phyloP scores from a whole-genome alignment of 2,888 invertebrate species.

The Panzeria rudis region DNA sequence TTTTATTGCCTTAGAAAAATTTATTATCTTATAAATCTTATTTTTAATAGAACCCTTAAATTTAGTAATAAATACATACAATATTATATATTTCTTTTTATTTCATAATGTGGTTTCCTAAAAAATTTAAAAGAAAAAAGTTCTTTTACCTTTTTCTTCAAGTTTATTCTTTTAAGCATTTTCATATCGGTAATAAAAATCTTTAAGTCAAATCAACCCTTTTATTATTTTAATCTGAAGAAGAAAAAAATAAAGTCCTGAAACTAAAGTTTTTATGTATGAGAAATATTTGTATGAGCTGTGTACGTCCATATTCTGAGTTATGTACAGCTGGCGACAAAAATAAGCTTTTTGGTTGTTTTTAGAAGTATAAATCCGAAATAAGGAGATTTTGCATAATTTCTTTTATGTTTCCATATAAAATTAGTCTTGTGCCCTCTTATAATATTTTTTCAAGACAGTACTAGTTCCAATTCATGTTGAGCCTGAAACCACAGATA shows the following conservation, averaged over 20 bases:
- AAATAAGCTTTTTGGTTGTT: background rate
- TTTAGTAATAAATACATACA: constrained; percentile 7
- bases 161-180: constrained; percentile 9
- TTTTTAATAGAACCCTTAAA: constrained; percentile 52
- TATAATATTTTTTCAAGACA: too few relatives aligned
- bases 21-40: constrained; percentile 67
- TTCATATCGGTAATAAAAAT: constrained; percentile 55
- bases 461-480: too few relatives aligned
- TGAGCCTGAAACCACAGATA: too few relatives aligned
- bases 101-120: constrained; percentile 63
- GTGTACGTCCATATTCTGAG: background rate
- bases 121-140: constrained; percentile 53
- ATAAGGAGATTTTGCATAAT: too few relatives aligned
- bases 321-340: constrained; percentile 6
- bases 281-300: constrained; percentile 10
- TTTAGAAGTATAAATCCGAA: too few relatives aligned
- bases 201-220: constrained; percentile 70
- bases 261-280: background rate
- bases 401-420: too few relatives aligned
- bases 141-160: constrained; percentile 52
- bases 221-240: constrained; percentile 45
- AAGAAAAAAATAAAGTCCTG: constrained; percentile 11
- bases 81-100: constrained; percentile 39
- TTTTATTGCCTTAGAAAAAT: constrained; percentile 59
- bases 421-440: too few relatives aligned